Percentiles rank a stretch among this genome's conserved stretches.
Evolutionary conservation across 2,113 vertebrate species (phyloP).

Genomic region (Columba livia): DNA sequence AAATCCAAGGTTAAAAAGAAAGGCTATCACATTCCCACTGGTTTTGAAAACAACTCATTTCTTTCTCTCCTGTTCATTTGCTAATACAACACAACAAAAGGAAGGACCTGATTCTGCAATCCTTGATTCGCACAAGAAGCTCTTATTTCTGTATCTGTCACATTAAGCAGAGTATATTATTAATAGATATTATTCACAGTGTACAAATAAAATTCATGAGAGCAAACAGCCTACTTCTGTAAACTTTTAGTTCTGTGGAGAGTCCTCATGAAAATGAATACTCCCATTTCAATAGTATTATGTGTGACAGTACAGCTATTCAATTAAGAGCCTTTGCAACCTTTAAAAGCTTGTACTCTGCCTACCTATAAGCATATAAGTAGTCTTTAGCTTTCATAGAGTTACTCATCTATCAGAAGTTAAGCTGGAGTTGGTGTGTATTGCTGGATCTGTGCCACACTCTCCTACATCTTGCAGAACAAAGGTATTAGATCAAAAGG

Average conservation of each 20-base stretch:
- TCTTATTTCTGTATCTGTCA: background rate
- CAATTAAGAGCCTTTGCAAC: conserved; percentile 33
- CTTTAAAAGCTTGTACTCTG: conserved; percentile 13
- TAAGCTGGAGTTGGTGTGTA: background rate
- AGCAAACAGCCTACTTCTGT: background rate
- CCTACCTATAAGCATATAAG: background rate
- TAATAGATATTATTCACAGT: background rate
- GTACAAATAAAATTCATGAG: background rate
- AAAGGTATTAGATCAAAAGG: background rate
- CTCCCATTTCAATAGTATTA: background rate
- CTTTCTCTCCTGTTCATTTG: background rate
- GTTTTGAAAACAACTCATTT: background rate
- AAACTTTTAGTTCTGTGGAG: conserved; percentile 12
- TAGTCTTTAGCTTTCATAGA: conserved; percentile 1
- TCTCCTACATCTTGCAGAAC: background rate
- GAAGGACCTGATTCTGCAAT: background rate
- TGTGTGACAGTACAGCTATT: background rate
- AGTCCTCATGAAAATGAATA: conserved; percentile 3
- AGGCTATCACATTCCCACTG: background rate
- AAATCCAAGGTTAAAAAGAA: conserved; percentile 58
- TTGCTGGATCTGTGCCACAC: background rate
- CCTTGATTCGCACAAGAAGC: background rate
- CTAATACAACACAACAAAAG: background rate
- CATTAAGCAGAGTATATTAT: background rate
- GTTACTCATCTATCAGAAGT: background rate